Percentiles rank a stretch among this genome's conserved stretches.
Evolutionary conservation across 2,888 invertebrate species (phyloP).

Genomic region (Clusia tigrina): DNA sequence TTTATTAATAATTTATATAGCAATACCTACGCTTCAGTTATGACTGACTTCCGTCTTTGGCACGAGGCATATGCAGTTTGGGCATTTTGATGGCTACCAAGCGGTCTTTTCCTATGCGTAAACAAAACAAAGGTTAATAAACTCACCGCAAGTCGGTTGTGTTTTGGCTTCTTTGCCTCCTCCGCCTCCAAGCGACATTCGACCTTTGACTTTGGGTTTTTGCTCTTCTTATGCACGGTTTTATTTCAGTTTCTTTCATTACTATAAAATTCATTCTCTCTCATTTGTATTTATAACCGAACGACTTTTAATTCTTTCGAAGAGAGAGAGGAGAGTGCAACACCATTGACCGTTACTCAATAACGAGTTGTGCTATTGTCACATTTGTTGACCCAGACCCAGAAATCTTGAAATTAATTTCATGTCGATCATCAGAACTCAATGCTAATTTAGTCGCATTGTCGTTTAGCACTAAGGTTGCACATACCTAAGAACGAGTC

Average conservation of each 20-base stretch:
- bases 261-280: not conserved
- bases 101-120: not conserved
- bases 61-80: not conserved
- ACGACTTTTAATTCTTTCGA: not conserved
- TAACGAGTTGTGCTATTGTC: not conserved
- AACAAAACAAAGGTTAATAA: slow-evolving; percentile 15
- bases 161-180: no score
- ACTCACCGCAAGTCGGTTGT: slow-evolving; percentile 7
- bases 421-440: no score
- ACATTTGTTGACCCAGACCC: not conserved
- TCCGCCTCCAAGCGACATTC: no score
- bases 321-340: not conserved
- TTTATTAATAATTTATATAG: slow-evolving; percentile 1
- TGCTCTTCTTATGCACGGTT: not conserved
- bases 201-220: not conserved
- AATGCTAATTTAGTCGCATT: no score
- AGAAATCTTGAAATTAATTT: not conserved
- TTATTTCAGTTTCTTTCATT: not conserved
- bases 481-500: no score
- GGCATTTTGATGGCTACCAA: not conserved
- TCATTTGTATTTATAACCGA: slow-evolving; percentile 1
- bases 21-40: not conserved
- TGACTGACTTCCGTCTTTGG: slow-evolving; percentile 11
- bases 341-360: slow-evolving; percentile 1
- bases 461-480: no score